These are phyloP conservation scores for Dolichallabes microphthalmus DNA, from an alignment of 2,113 vertebrate genomes.

Conservation along the genomic window DNA sequence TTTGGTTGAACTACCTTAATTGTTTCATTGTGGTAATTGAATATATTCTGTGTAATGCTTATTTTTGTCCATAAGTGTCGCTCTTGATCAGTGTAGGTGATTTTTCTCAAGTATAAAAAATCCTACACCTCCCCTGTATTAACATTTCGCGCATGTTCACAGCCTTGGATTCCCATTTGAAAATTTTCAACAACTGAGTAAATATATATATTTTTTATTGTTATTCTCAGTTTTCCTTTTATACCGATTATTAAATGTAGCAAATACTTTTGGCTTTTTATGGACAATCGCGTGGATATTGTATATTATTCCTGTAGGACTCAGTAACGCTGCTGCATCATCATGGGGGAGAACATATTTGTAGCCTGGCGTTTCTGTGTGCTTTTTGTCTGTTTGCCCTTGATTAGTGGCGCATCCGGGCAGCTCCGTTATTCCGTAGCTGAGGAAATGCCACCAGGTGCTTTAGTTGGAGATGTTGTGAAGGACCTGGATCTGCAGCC, in stretches of 20 bases:
- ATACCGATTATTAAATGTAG: neutral
- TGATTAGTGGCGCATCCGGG: constrained; percentile 28
- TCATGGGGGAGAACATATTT: constrained; percentile 21
- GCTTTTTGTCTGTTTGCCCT: constrained; percentile 20
- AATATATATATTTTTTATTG: neutral
- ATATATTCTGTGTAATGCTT: constrained; percentile 69
- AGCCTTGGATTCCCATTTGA: neutral
- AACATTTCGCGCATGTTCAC: constrained; percentile 15
- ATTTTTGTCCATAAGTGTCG: constrained; percentile 79
- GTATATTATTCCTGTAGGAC: neutral
- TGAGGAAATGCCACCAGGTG: constrained; percentile 50
- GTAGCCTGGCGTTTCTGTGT: constrained; percentile 14
- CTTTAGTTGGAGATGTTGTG: constrained; percentile 51
- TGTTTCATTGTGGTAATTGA: too few relatives aligned
- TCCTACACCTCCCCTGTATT: constrained; percentile 40
- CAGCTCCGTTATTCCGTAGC: constrained; percentile 52
- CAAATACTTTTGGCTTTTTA: neutral
- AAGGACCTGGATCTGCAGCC: constrained; percentile 53
- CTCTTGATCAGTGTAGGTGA: constrained; percentile 75
- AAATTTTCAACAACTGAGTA: neutral
- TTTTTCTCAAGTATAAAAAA: constrained; percentile 29
- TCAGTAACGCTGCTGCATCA: neutral
- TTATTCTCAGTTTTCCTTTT: neutral
- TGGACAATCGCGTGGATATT: neutral
- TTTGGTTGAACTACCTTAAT: neutral